Evolutionary conservation across 1,140 invertebrate genomes (phyloP), one percentile per base, ranked within the genome.

Genomic region (Anoplophora glabripennis): DNA sequence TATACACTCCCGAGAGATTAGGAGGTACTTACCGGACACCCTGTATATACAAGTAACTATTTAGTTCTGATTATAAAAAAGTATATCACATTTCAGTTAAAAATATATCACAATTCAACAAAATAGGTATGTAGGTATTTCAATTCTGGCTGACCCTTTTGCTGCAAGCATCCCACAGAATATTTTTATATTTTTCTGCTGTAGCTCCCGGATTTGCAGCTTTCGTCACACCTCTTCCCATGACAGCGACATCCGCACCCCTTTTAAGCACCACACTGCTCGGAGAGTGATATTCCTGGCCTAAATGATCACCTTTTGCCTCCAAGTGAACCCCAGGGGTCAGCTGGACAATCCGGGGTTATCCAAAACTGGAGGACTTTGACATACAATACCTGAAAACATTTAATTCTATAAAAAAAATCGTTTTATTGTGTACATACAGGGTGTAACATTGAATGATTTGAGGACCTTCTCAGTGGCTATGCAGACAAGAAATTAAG

Each of bases 181-280:
- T 77, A 60, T 86, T 78, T 69, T 88, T 86, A 68, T 95, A 97
- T 12, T 83, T 72, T 48, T 85, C 75, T 15, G 89, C 87, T 47
- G 85, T 79, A 35, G 72, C 71, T 49, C 83, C 81, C 38, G 86
- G 84, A 75, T 89, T 84, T 1, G 76, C 69, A 1, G 88, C 82
- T 66, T 85, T 73, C 1, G 86, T 85, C 59, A 99, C 94, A 3
- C 93, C 95, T 66, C 96, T 80, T 3, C 96, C 96, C 0, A 98
- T 94, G 38, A 99, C 95, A 28, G 93, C 87, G 34, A 98, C 79
- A 80, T 99, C 96, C 21, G 90, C 92, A 35, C 92, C 92, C 65
- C 86, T 84, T 60, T 89, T 82, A 21, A 84, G 67, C 7, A 99
- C 82, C 10, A 93, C 92, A 52, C 84, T 79, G 64, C 88, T 82